A percentile compares a stretch with the other conserved stretches of the same genome.
These are phyloP conservation scores for Brienomyrus longianalis DNA, from an alignment of 2,113 vertebrate species.

Conservation along the genomic window DNA sequence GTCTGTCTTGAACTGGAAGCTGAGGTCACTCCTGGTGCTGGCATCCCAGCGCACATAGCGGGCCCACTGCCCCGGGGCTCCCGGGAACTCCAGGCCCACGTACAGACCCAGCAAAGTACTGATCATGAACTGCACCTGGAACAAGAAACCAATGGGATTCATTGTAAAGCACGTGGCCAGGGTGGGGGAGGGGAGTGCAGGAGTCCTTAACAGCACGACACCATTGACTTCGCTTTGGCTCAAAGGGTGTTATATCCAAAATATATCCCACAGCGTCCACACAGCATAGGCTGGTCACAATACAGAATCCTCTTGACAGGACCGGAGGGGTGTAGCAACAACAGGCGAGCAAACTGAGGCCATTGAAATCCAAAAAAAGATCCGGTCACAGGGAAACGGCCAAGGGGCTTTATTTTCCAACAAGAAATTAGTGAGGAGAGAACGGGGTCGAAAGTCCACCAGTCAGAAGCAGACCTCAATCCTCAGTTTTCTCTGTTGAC, in stretches of 20 bases:
- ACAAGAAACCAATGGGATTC: conserved; percentile 64
- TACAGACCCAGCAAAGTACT: conserved; percentile 72
- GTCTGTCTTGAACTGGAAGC: conserved; percentile 89
- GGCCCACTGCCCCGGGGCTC: conserved; percentile 87
- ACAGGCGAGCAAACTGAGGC: conserved; percentile 7
- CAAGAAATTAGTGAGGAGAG: background rate
- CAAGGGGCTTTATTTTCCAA: background rate
- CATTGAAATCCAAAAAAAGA: background rate
- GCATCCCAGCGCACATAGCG: conserved; percentile 95
- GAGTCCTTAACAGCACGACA: conserved; percentile 22
- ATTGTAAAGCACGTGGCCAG: conserved; percentile 48
- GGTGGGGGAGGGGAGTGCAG: conserved; percentile 1
- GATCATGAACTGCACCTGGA: conserved; percentile 72
- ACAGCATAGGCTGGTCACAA: conserved; percentile 3
- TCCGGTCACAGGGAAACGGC: conserved; percentile 21
- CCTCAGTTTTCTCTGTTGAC: conserved; percentile 37
- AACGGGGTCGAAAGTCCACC: background rate
- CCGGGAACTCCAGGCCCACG: conserved; percentile 83
- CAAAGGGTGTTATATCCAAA: conserved; percentile 14
- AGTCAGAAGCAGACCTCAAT: conserved; percentile 5
- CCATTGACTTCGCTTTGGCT: conserved; percentile 10
- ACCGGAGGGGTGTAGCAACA: background rate
- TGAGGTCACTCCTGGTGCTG: conserved; percentile 85
- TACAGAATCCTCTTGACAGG: conserved; percentile 12
- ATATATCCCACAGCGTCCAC: conserved; percentile 14